These are phyloP conservation scores for Notothenia rossii DNA, from an alignment of 2,113 vertebrate genomes.

Conservation along the genomic window DNA sequence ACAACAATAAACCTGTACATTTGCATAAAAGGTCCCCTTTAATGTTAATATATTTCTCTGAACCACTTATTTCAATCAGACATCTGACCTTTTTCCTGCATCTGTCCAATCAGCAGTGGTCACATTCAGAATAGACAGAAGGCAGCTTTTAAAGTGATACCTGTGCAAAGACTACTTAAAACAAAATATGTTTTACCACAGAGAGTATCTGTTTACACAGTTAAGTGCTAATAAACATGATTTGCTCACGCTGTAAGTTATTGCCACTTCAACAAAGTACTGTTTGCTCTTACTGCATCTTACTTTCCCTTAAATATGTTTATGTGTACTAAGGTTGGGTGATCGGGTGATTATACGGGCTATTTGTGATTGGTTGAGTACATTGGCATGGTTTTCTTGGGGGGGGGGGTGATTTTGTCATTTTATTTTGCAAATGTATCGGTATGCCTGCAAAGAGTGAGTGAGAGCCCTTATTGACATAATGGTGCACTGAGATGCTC, in stretches of 20 bases:
- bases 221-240: neutral
- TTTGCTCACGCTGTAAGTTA: neutral
- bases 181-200: neutral
- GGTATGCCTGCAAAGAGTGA: too few species aligned
- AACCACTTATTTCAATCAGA: neutral
- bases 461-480: neutral
- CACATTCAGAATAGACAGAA: conserved; percentile 6
- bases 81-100: conserved; percentile 16
- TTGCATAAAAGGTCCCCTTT: too few species aligned
- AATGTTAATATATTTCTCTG: neutral
- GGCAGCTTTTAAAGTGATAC: conserved; percentile 14
- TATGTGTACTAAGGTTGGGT: too few species aligned
- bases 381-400: neutral
- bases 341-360: too few species aligned
- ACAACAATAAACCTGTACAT: too few species aligned
- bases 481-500: neutral
- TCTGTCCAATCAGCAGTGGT: conserved; percentile 15
- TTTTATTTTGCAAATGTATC: too few species aligned
- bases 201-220: conserved; percentile 5
- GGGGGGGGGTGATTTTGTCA: too few species aligned
- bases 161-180: neutral
- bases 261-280: neutral
- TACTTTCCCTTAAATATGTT: neutral
- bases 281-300: neutral
- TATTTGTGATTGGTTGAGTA: too few species aligned